Percentiles rank a stretch among this genome's conserved stretches.
These are phyloP conservation scores for Dendrolimus kikuchii DNA, from an alignment of 1,140 invertebrate genomes.

Conservation along the genomic window DNA sequence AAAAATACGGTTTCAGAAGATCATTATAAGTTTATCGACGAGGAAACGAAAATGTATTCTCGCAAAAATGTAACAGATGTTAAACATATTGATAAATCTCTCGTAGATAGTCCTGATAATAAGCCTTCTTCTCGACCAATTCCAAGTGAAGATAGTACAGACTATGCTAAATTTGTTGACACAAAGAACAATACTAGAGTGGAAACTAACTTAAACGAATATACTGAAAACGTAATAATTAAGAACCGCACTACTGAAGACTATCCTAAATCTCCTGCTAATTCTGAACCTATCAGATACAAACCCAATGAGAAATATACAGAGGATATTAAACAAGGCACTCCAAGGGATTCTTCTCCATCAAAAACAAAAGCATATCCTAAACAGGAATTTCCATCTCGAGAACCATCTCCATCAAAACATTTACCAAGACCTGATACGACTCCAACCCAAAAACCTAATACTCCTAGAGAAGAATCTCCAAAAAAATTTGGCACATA, in stretches of 20 bases:
- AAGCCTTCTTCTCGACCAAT: neutral
- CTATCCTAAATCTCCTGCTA: too few relatives aligned
- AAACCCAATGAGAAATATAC: too few relatives aligned
- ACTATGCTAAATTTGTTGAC: neutral
- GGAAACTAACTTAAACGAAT: neutral
- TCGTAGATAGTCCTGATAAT: neutral
- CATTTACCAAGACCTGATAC: neutral
- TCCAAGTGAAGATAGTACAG: slow-evolving; percentile 8
- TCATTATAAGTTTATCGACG: slow-evolving; percentile 50
- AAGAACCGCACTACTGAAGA: slow-evolving; percentile 4
- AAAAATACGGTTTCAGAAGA: slow-evolving; percentile 29
- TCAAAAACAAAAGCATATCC: slow-evolving; percentile 17
- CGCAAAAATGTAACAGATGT: slow-evolving; percentile 17
- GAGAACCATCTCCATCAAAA: slow-evolving; percentile 5
- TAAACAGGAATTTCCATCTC: neutral
- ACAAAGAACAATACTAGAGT: neutral
- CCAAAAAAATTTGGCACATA: slow-evolving; percentile 30
- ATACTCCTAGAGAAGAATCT: slow-evolving; percentile 17
- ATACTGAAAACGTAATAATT: slow-evolving; percentile 2
- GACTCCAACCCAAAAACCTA: neutral
- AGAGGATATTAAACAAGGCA: neutral
- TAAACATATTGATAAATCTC: slow-evolving; percentile 1
- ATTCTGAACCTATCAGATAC: too few relatives aligned
- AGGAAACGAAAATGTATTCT: slow-evolving; percentile 53
- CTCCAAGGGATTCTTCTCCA: slow-evolving; percentile 15